These are phyloP conservation scores for Idaea aversata DNA, from an alignment of 2,888 invertebrate genomes.

Conservation along the genomic window DNA sequence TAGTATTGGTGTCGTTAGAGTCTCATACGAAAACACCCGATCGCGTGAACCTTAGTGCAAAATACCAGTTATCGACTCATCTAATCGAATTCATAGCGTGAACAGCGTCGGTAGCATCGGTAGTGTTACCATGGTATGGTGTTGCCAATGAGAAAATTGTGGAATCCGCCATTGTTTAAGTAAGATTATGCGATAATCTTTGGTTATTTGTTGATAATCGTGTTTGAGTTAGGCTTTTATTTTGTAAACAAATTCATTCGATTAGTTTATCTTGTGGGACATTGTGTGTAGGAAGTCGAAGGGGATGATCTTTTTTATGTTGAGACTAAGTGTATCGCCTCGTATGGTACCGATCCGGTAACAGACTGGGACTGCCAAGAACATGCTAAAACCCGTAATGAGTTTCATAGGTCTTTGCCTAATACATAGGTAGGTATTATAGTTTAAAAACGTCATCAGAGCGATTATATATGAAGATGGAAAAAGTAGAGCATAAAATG, in stretches of 20 bases:
- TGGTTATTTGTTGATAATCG: slow-evolving; percentile 22
- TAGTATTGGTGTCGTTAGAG: neutral
- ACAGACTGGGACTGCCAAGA: no score
- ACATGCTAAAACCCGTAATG: no score
- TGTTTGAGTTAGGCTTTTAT: slow-evolving; percentile 1
- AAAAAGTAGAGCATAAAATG: no score
- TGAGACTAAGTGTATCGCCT: no score
- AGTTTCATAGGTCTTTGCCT: no score
- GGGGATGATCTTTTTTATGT: no score
- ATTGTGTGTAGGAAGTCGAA: neutral
- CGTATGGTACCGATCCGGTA: no score
- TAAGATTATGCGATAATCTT: slow-evolving; percentile 42
- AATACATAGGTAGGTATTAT: no score
- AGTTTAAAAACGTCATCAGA: no score
- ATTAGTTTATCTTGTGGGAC: neutral
- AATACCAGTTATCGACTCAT: slow-evolving; percentile 50
- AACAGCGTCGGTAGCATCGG: slow-evolving; percentile 56
- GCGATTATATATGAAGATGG: no score
- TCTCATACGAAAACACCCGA: slow-evolving; percentile 27
- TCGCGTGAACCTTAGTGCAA: slow-evolving; percentile 51
- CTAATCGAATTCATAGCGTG: slow-evolving; percentile 53
- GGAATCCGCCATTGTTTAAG: slow-evolving; percentile 52
- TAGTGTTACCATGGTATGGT: slow-evolving; percentile 39
- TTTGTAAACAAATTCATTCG: neutral
- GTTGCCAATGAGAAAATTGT: slow-evolving; percentile 52